These are phyloP conservation scores for Pogonocherus hispidulus DNA, from an alignment of 2,888 invertebrate genomes.

Conservation along the genomic window DNA sequence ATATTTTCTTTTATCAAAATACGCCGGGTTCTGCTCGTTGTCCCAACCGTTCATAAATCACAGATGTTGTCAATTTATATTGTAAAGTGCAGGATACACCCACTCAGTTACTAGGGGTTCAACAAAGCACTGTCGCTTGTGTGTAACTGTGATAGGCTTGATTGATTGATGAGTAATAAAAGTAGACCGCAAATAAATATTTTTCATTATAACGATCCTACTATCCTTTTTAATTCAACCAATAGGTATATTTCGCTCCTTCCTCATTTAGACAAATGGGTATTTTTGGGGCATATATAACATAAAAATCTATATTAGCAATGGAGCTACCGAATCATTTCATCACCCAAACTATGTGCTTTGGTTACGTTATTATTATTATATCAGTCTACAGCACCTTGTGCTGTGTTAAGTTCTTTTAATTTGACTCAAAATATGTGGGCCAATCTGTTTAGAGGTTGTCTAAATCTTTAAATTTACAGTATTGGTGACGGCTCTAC, in stretches of 20 bases:
- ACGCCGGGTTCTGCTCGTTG: constrained; percentile 8
- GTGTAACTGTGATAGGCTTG: background rate
- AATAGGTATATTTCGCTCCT: constrained; percentile 1
- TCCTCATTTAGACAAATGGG: no score
- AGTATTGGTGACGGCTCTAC: no score
- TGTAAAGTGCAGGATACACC: constrained; percentile 23
- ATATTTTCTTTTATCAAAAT: constrained; percentile 18
- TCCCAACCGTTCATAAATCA: constrained; percentile 20
- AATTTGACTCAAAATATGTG: no score
- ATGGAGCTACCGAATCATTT: no score
- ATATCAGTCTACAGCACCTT: no score
- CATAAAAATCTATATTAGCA: no score
- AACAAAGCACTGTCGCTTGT: constrained; percentile 10
- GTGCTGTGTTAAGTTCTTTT: no score
- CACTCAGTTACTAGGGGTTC: constrained; percentile 14
- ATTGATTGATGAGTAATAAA: background rate
- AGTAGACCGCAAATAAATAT: background rate
- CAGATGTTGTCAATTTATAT: constrained; percentile 27
- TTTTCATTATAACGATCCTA: background rate
- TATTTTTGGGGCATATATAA: no score
- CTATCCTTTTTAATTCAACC: background rate
- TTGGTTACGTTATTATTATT: no score
- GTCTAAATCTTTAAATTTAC: no score
- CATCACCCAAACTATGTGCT: no score
- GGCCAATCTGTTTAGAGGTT: no score